phyloP scores from a whole-genome alignment of 2,888 invertebrate species.

The Eudemis profundana region DNA sequence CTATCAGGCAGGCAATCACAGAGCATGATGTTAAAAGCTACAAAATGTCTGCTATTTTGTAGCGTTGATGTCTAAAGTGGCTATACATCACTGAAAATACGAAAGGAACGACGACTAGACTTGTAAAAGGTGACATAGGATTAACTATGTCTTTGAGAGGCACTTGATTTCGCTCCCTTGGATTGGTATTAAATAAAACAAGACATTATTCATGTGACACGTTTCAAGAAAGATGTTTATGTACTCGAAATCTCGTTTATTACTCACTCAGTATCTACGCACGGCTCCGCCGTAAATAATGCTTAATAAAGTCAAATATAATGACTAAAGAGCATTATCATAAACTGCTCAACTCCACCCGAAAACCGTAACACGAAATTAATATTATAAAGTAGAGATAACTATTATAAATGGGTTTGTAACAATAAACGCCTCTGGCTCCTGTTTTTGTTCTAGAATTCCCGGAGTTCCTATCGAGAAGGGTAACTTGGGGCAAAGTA shows the following conservation, averaged over 20 bases:
- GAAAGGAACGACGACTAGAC: slow-evolving; percentile 7
- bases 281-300: slow-evolving; percentile 28
- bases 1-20: slow-evolving; percentile 24
- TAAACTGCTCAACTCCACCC: slow-evolving; percentile 57
- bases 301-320: slow-evolving; percentile 42
- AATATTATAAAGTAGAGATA: slow-evolving; percentile 59
- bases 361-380: slow-evolving; percentile 67
- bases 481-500: slow-evolving; percentile 60
- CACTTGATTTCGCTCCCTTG: background rate
- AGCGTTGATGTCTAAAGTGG: slow-evolving; percentile 1
- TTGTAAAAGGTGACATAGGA: background rate
- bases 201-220: slow-evolving; percentile 3
- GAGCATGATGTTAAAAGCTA: slow-evolving; percentile 29
- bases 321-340: slow-evolving; percentile 50
- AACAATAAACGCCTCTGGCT: slow-evolving; percentile 69
- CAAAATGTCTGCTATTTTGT: slow-evolving; percentile 25
- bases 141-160: background rate
- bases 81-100: slow-evolving; percentile 12
- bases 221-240: background rate
- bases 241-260: slow-evolving; percentile 8
- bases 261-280: slow-evolving; percentile 6
- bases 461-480: slow-evolving; percentile 52
- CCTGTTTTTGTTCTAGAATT: slow-evolving; percentile 72
- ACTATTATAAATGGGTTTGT: slow-evolving; percentile 67
- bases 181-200: background rate